These are phyloP conservation scores for Polydesmus complanatus DNA, from an alignment of 2,888 invertebrate genomes.

Conservation along the genomic window DNA sequence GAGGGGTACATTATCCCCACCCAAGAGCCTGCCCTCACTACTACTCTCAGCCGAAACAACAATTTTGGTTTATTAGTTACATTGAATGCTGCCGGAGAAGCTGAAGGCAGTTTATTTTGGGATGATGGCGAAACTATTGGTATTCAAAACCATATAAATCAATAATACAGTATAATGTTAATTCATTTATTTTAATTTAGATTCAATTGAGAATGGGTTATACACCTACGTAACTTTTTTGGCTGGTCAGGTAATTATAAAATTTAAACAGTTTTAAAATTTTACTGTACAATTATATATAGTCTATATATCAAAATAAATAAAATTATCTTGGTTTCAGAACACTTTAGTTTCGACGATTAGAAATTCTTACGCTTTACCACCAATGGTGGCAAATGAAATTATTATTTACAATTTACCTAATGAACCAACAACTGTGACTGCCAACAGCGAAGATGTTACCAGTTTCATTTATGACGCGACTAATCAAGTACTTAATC, in stretches of 20 bases:
- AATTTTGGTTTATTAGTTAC: constrained; percentile 51
- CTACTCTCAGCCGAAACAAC: constrained; percentile 39
- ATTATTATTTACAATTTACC: not conserved
- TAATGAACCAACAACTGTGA: not conserved
- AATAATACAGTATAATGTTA: not conserved
- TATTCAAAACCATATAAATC: constrained; percentile 9
- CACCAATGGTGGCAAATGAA: no score
- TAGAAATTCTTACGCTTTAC: no score
- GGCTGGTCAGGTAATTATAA: not conserved
- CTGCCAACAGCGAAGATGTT: not conserved
- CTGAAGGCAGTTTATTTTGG: constrained; percentile 58
- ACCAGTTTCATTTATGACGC: not conserved
- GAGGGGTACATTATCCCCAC: constrained; percentile 57
- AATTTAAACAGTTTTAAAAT: no score
- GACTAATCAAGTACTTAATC: not conserved
- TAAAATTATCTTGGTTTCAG: no score
- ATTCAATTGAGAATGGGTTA: not conserved
- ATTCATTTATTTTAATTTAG: not conserved
- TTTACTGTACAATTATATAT: no score
- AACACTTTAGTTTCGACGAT: no score
- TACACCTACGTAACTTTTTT: not conserved
- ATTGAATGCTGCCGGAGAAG: constrained; percentile 39
- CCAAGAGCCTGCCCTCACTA: constrained; percentile 49
- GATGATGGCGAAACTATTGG: constrained; percentile 62
- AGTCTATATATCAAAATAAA: no score